Conservation (phyloP, 2,888 invertebrate species). For the Calameuta pallipes region DNA sequence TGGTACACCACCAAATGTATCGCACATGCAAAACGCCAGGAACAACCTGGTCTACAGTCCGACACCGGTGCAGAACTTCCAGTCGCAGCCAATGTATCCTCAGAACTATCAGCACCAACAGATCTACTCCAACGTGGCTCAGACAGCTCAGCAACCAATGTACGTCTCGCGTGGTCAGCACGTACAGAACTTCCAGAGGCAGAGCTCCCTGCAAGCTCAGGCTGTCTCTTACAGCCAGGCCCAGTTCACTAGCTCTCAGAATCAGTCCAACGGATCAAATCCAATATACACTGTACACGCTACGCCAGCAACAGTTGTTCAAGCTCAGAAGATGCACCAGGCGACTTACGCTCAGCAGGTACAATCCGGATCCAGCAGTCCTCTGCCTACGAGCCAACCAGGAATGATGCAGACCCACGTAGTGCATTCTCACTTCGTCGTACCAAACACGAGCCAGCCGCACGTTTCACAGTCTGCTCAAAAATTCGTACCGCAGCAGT, state of each 20-base stretch:
- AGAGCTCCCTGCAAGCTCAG: constrained; percentile 40
- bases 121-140: constrained; percentile 57
- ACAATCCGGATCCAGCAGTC: constrained; percentile 29
- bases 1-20: constrained; percentile 30
- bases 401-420: constrained; percentile 42
- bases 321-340: constrained; percentile 49
- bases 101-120: constrained; percentile 55
- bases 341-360: constrained; percentile 41
- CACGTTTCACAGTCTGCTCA: neutral
- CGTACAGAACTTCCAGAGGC: constrained; percentile 40
- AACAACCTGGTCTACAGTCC: constrained; percentile 41
- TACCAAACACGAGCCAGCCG: neutral
- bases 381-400: constrained; percentile 10
- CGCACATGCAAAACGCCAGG: constrained; percentile 44
- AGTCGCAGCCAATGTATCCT: constrained; percentile 45
- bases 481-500: neutral
- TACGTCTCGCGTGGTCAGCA: constrained; percentile 44
- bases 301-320: constrained; percentile 50
- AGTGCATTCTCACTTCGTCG: constrained; percentile 40
- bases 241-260: constrained; percentile 40
- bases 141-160: constrained; percentile 39
- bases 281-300: constrained; percentile 58
- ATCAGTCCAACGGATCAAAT: constrained; percentile 31
- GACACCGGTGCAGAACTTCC: constrained; percentile 38
- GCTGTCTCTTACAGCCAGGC: constrained; percentile 34